Conservation (phyloP, 2,797 vertebrate species). For the Amazona finschi region DNA sequence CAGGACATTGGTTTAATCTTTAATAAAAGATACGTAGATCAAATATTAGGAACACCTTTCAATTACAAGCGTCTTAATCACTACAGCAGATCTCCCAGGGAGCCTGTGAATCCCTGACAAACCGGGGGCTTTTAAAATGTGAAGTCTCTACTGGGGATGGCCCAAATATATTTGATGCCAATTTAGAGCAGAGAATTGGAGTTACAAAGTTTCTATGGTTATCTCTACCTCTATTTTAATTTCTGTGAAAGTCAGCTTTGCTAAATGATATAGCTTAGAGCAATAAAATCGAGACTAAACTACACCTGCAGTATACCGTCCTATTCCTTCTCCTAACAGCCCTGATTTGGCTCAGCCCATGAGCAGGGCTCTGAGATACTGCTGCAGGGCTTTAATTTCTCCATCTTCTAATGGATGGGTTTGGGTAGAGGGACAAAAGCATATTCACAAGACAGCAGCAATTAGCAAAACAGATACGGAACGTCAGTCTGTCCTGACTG, state of each 20-base stretch:
- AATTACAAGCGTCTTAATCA: not conserved
- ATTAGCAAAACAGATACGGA: constrained; percentile 39
- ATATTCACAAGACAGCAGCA: constrained; percentile 36
- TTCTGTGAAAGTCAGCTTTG: not conserved
- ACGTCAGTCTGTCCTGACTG: constrained; percentile 47
- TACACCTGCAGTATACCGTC: not conserved
- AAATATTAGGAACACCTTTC: not conserved
- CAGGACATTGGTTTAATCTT: not conserved
- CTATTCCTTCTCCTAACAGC: not conserved
- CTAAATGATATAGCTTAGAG: not conserved
- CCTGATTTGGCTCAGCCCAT: not conserved
- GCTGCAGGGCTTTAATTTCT: constrained; percentile 25
- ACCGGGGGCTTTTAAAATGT: not conserved
- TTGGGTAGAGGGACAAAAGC: constrained; percentile 25
- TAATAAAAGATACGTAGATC: not conserved
- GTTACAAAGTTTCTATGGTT: not conserved
- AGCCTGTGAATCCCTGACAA: not conserved
- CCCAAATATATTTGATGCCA: not conserved
- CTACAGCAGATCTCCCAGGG: not conserved
- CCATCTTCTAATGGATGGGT: not conserved
- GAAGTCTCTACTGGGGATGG: not conserved
- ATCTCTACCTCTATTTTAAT: not conserved
- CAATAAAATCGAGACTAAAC: not conserved
- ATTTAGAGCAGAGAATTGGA: not conserved
- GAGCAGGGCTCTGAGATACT: constrained; percentile 21